Conservation (phyloP, 2,113 vertebrate genomes). For the Rhabdomys dilectus region DNA sequence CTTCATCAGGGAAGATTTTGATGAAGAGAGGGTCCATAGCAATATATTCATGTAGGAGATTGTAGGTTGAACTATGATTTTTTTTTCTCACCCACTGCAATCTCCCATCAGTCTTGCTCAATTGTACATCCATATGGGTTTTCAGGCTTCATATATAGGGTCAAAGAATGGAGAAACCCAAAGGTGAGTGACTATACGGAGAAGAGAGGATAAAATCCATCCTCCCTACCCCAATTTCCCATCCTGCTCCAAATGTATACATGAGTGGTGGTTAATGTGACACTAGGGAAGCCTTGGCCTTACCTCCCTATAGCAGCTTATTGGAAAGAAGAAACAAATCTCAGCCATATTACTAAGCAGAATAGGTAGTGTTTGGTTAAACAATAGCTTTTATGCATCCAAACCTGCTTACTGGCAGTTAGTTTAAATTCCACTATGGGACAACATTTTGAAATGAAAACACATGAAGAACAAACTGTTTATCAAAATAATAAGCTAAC, state of each 20-base stretch:
- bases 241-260: background rate
- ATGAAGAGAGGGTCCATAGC: background rate
- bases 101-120: background rate
- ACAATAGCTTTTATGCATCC: background rate
- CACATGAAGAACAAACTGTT: background rate
- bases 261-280: background rate
- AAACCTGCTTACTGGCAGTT: background rate
- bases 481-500: constrained; percentile 4
- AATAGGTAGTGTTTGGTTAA: background rate
- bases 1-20: background rate
- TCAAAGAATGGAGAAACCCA: background rate
- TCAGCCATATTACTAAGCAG: background rate
- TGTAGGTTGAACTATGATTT: background rate
- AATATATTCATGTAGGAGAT: background rate
- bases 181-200: background rate
- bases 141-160: background rate
- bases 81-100: background rate
- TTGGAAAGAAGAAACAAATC: background rate
- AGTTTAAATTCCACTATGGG: background rate
- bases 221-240: background rate
- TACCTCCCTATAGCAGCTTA: background rate
- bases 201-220: background rate
- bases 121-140: background rate
- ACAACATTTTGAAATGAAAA: constrained; percentile 4
- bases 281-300: background rate